A percentile compares a stretch with the other conserved stretches of the same genome.
phyloP scores from a whole-genome alignment of 2,113 vertebrate genomes.

The Cichladusa arquata region DNA sequence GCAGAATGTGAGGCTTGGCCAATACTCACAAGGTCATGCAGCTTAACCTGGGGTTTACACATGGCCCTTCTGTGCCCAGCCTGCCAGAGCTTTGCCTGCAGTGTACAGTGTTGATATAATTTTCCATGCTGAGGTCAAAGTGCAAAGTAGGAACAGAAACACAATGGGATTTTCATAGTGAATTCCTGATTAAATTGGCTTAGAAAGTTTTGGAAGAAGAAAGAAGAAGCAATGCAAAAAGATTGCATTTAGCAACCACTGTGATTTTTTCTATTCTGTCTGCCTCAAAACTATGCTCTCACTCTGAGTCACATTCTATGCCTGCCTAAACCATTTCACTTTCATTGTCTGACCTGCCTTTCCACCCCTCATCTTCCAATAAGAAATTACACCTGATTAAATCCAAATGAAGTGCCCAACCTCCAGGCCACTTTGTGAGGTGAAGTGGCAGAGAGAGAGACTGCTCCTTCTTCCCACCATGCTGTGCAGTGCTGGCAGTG shows the following conservation, averaged over 20 bases:
- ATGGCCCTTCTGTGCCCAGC: fast-evolving
- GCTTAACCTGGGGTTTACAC: neutral
- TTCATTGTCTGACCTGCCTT: neutral
- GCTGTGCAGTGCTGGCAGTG: fast-evolving
- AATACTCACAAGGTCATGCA: neutral
- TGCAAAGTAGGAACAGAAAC: neutral
- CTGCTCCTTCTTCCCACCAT: neutral
- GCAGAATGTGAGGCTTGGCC: neutral
- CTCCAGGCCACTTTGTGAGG: neutral
- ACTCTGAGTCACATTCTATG: neutral
- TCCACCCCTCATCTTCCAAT: neutral
- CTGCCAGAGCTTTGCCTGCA: neutral
- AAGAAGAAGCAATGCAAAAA: neutral
- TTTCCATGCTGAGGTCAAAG: neutral
- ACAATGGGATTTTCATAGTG: neutral
- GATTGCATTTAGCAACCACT: neutral
- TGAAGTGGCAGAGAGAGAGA: neutral
- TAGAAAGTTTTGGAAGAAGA: neutral
- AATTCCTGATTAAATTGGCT: neutral
- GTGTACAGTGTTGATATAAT: neutral
- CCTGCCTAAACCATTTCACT: neutral
- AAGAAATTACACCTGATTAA: neutral
- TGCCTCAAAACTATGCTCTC: neutral
- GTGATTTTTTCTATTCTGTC: neutral
- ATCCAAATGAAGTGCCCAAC: neutral